Evolutionary conservation across 2,888 invertebrate species (phyloP).

Genomic region (Neuroscelio doddi): DNA sequence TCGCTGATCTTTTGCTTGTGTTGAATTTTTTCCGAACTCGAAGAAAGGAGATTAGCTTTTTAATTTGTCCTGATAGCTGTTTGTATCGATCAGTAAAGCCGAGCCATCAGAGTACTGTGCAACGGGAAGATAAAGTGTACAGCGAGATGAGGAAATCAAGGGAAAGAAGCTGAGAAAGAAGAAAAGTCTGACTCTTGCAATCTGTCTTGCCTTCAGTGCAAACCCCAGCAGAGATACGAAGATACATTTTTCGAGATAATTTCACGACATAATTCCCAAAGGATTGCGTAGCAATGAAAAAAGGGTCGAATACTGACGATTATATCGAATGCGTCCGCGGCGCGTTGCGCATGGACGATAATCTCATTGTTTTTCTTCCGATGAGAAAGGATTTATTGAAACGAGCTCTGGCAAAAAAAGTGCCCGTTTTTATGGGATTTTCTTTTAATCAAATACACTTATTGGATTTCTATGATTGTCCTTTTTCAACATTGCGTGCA

Average conservation of each 20-base stretch:
- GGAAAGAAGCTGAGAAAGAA: constrained; percentile 32
- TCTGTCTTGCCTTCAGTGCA: constrained; percentile 42
- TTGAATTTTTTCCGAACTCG: constrained; percentile 11
- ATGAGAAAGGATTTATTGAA: constrained; percentile 27
- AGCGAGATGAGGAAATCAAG: constrained; percentile 17
- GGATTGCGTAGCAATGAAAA: constrained; percentile 35
- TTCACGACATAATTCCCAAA: constrained; percentile 54
- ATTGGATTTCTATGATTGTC: constrained; percentile 8
- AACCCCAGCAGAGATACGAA: constrained; percentile 32
- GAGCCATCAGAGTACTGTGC: constrained; percentile 38
- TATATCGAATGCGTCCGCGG: constrained; percentile 15
- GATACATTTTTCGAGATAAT: constrained; percentile 63
- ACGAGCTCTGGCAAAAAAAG: constrained; percentile 1
- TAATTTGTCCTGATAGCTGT: constrained; percentile 39
- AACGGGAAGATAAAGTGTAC: constrained; percentile 28
- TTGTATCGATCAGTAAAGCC: constrained; percentile 38
- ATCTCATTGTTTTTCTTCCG: constrained; percentile 24
- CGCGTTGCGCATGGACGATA: constrained; percentile 13
- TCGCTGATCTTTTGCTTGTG: constrained; percentile 14
- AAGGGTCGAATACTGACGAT: constrained; percentile 21
- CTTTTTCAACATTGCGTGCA: constrained; percentile 1
- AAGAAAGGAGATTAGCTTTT: constrained; percentile 41
- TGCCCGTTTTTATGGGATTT: background rate
- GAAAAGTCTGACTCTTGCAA: constrained; percentile 42
- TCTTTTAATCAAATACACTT: constrained; percentile 8